Evolutionary conservation across 2,797 vertebrate species (phyloP).

Genomic region (Nyctalus aviator): DNA sequence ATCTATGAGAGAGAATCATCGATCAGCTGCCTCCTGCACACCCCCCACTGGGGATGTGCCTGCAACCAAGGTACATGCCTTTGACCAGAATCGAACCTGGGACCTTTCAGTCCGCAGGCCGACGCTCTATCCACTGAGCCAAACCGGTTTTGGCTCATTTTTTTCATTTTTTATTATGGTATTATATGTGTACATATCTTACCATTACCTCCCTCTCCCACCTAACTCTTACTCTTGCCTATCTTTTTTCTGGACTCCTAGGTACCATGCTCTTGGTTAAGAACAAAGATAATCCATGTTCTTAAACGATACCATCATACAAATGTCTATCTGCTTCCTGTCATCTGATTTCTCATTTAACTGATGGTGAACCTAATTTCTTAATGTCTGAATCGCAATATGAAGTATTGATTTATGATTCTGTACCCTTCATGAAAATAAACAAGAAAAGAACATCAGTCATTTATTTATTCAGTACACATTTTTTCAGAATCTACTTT

Average conservation of each 20-base stretch:
- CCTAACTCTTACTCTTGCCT: conserved; percentile 21
- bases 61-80: too few species aligned
- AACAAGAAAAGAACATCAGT: conserved; percentile 35
- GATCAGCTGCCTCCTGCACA: too few species aligned
- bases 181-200: too few species aligned
- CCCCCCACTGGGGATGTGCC: too few species aligned
- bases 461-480: conserved; percentile 6
- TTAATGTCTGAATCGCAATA: not conserved
- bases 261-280: not conserved
- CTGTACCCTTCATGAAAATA: not conserved
- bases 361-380: conserved; percentile 30
- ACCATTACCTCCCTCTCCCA: too few species aligned
- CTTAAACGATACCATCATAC: not conserved
- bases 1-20: too few species aligned
- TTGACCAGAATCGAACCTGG: too few species aligned
- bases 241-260: not conserved
- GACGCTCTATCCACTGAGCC: too few species aligned
- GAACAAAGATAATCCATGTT: conserved; percentile 36
- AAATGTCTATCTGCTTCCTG: not conserved
- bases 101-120: too few species aligned
- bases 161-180: too few species aligned
- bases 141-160: too few species aligned
- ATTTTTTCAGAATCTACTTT: conserved; percentile 52
- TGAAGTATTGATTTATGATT: conserved; percentile 56
- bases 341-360: conserved; percentile 37